These are phyloP conservation scores for Dermolepida albohirtum DNA, from an alignment of 2,888 invertebrate genomes.

Conservation along the genomic window DNA sequence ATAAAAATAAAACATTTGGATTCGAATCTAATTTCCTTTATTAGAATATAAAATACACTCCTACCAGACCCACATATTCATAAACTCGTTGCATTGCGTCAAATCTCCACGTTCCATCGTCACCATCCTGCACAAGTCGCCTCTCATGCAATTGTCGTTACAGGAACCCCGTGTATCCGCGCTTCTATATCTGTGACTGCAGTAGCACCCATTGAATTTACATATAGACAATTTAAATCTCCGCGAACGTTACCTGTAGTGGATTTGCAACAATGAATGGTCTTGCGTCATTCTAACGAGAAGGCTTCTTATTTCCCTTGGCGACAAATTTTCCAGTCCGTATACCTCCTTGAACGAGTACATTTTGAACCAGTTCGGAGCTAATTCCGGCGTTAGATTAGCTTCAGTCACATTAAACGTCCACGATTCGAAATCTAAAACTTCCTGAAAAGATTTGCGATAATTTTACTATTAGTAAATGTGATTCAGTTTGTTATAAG, in stretches of 20 bases:
- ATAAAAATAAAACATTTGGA: too few species aligned
- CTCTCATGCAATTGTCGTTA: conserved; percentile 54
- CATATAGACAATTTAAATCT: conserved; percentile 45
- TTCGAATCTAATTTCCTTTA: too few species aligned
- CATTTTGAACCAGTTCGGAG: conserved; percentile 77
- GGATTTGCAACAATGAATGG: conserved; percentile 61
- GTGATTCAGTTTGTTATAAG: background rate
- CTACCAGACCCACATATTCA: conserved; percentile 17
- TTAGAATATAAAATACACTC: too few species aligned
- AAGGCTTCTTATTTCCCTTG: conserved; percentile 72
- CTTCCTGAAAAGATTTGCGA: conserved; percentile 64
- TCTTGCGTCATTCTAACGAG: conserved; percentile 68
- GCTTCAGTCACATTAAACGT: conserved; percentile 82
- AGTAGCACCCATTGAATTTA: conserved; percentile 10
- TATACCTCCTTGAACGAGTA: conserved; percentile 79
- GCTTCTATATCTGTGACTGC: conserved; percentile 52
- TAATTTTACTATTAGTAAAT: background rate
- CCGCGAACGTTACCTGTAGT: conserved; percentile 60
- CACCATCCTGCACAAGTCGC: conserved; percentile 68
- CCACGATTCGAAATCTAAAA: conserved; percentile 77
- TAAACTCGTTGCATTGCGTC: conserved; percentile 57
- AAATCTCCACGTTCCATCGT: conserved; percentile 68
- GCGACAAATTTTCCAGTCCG: conserved; percentile 71
- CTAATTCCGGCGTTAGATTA: conserved; percentile 68
- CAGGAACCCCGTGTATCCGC: conserved; percentile 51